phyloP scores from a whole-genome alignment of 2,888 invertebrate species.

The Drosophila borborema region DNA sequence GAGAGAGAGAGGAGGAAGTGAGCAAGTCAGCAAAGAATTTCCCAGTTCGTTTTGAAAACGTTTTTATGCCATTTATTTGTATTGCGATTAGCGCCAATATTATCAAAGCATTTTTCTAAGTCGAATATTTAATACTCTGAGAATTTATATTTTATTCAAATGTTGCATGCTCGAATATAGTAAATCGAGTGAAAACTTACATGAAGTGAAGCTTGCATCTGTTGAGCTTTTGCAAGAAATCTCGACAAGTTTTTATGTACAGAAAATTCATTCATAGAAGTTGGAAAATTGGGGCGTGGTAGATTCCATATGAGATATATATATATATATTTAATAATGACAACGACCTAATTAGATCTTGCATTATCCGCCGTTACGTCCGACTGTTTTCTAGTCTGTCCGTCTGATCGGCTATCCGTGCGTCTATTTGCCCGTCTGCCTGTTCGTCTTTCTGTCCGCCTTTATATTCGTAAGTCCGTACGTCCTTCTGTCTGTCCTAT shows the following conservation, averaged over 20 bases:
- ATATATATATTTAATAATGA: not conserved
- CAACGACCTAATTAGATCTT: not conserved
- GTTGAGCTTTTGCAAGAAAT: not conserved
- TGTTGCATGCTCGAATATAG: not conserved
- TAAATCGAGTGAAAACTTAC: not conserved
- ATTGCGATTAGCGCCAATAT: slow-evolving; percentile 61
- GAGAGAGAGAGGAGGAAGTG: not conserved
- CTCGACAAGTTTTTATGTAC: not conserved
- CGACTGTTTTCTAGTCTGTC: too few relatives aligned
- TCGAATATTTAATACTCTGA: not conserved
- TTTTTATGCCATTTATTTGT: slow-evolving; percentile 74
- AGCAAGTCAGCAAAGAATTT: slow-evolving; percentile 58
- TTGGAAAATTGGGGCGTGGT: not conserved
- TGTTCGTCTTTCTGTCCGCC: too few relatives aligned
- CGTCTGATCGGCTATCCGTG: too few relatives aligned
- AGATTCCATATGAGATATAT: too few relatives aligned
- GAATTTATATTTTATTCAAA: not conserved
- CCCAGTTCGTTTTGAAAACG: slow-evolving; percentile 65
- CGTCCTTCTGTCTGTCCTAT: too few relatives aligned
- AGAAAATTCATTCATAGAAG: not conserved
- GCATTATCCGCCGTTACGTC: too few relatives aligned
- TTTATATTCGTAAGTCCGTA: too few relatives aligned
- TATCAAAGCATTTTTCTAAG: slow-evolving; percentile 29
- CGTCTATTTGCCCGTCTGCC: too few relatives aligned
- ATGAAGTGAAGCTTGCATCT: not conserved